Conservation (phyloP, 2,888 invertebrate species). For the Drosophila sordidula region DNA sequence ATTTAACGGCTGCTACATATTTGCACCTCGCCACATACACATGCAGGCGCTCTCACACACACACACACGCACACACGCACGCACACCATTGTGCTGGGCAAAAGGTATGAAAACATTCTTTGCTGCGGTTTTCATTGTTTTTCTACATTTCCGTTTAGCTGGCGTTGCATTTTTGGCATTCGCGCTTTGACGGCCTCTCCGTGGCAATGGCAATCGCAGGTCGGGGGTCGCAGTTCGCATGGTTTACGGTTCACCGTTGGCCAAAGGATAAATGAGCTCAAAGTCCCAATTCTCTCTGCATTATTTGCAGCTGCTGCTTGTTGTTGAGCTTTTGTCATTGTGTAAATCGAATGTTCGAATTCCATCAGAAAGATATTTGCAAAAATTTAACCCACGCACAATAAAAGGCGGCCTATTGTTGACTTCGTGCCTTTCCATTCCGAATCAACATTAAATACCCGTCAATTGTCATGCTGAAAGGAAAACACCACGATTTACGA, state of each 20-base stretch:
- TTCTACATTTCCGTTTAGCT: conserved; percentile 69
- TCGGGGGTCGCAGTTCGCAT: conserved; percentile 8
- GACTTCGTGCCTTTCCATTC: no score
- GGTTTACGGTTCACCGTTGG: conserved; percentile 2
- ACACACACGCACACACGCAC: conserved; percentile 2
- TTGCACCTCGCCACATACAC: conserved; percentile 65
- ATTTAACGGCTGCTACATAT: conserved; percentile 77
- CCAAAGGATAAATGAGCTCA: conserved; percentile 19
- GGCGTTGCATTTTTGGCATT: conserved; percentile 76
- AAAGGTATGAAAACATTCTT: conserved; percentile 79
- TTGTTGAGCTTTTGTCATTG: conserved; percentile 20
- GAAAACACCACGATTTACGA: no score
- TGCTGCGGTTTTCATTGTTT: conserved; percentile 75
- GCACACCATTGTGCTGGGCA: conserved; percentile 20
- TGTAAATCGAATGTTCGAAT: conserved; percentile 13
- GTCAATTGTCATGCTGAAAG: no score
- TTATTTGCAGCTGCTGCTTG: conserved; percentile 45
- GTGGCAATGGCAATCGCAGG: conserved; percentile 19
- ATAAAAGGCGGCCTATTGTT: no score
- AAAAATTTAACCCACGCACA: no score
- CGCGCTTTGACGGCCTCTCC: conserved; percentile 62
- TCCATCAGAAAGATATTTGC: no score
- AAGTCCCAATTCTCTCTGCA: conserved; percentile 38
- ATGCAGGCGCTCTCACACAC: conserved; percentile 18
- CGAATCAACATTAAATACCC: no score